Evolutionary conservation across 2,888 invertebrate species (phyloP), one percentile per base, ranked within the genome.

Genomic region (Stenichneumon culpator): DNA sequence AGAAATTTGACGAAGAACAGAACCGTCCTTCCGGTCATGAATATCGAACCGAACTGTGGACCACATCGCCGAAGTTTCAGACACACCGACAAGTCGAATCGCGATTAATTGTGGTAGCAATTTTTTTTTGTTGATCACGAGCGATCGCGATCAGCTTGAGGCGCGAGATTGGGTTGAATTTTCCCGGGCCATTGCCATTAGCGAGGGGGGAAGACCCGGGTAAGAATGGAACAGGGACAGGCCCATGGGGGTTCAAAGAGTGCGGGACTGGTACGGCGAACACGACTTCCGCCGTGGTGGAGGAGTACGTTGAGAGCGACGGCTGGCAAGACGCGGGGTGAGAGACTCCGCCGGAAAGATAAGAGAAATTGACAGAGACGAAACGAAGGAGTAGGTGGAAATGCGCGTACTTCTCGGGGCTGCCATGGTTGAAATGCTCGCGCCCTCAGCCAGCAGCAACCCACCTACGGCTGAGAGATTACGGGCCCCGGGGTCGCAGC

Each of bases 311-410:
- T 7, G 39, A 74, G 77, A 68, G 67, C 44, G 54, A 79, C 52
- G 44, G 65, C 19, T 70, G 72, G 63, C 28, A 28, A 63, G 36
- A 3, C 39, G 82, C 22, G 54, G 22, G 57, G 65, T 36, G 75
- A 82, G 74, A 63, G 32, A 78, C 82, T 69, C 72, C 69, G 50
- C 22, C 52, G 67, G 79, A 79, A 82, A 87, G 86, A 86, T 86
- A 84, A 87, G 83, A 69, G 79, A 83, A 87, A 87, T 86, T 87
- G 89, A 86, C 84, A 86, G 84, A 87, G 84, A 85, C 79, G 83
- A 87, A 87, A 83, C 85, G 86, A 86, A 86, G 83, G 44, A 78
- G 75, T 73, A 74, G 69, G 74, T 74, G 54, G 84, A 82, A 75
- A 79, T 70, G 67, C 77, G 70, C 70, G 82, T 72, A 70, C 65